Percentiles rank a stretch among this genome's conserved stretches.
These are phyloP conservation scores for Enteromius fasciolatus DNA, from an alignment of 2,797 vertebrate genomes.

Conservation along the genomic window DNA sequence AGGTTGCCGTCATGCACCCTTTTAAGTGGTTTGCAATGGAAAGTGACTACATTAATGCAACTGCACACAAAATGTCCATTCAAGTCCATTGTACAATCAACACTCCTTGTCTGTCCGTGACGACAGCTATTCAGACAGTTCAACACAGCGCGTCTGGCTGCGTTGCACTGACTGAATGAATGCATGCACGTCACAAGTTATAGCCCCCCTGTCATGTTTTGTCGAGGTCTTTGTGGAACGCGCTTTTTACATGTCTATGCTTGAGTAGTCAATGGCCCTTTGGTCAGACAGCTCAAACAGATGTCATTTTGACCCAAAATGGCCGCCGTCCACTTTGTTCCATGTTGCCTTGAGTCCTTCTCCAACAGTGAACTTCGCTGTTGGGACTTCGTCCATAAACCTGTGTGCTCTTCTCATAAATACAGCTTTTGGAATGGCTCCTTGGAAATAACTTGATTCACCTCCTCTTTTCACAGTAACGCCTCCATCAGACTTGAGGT, in stretches of 20 bases:
- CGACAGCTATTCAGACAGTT: slow-evolving; percentile 59
- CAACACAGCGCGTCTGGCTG: slow-evolving; percentile 73
- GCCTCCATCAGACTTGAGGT: slow-evolving; percentile 91
- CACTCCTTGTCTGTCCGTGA: slow-evolving; percentile 47
- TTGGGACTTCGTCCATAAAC: slow-evolving; percentile 83
- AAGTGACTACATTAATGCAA: slow-evolving; percentile 41
- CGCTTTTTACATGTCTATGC: slow-evolving; percentile 78
- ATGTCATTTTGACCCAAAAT: slow-evolving; percentile 88
- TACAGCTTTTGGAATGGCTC: slow-evolving; percentile 57
- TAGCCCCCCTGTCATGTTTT: slow-evolving; percentile 77
- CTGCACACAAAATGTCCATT: slow-evolving; percentile 18
- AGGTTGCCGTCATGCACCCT: slow-evolving; percentile 65
- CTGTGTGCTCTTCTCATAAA: slow-evolving; percentile 64
- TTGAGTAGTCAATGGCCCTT: slow-evolving; percentile 87
- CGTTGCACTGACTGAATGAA: slow-evolving; percentile 82
- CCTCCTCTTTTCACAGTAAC: slow-evolving; percentile 84
- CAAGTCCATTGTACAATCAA: slow-evolving; percentile 76
- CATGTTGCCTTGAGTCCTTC: slow-evolving; percentile 62
- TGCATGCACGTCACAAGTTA: slow-evolving; percentile 77
- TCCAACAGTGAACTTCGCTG: slow-evolving; percentile 90
- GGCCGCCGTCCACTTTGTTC: slow-evolving; percentile 79
- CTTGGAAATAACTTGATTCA: slow-evolving; percentile 63
- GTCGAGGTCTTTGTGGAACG: slow-evolving; percentile 80
- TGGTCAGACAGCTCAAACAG: slow-evolving; percentile 85
- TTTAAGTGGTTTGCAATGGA: slow-evolving; percentile 81